phyloP scores from a whole-genome alignment of 2,888 invertebrate species.

The Nemotelus pantherinus region DNA sequence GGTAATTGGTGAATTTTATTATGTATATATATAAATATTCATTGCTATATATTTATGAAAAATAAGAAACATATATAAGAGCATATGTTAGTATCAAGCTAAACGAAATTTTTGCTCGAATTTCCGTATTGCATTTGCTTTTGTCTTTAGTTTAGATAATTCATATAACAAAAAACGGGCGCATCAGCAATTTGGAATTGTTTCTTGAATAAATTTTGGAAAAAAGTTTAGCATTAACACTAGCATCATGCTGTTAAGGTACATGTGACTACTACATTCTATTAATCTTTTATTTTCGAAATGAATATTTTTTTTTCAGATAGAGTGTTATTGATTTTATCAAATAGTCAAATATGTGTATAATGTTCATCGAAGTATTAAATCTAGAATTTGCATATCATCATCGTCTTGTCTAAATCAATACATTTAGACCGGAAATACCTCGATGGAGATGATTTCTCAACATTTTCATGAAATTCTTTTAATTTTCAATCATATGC shows the following conservation, averaged over 20 bases:
- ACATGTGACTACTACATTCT: conserved; percentile 52
- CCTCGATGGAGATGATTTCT: too few relatives aligned
- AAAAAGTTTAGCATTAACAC: conserved; percentile 41
- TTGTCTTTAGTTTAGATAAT: neutral
- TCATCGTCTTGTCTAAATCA: conserved; percentile 18
- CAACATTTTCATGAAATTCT: neutral
- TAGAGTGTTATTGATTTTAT: conserved; percentile 16
- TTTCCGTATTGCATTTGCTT: conserved; percentile 8
- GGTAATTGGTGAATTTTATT: conserved; percentile 26
- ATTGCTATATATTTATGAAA: conserved; percentile 2
- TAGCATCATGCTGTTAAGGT: conserved; percentile 50
- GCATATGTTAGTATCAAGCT: conserved; percentile 44
- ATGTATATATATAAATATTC: neutral
- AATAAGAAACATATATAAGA: conserved; percentile 32
- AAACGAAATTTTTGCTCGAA: conserved; percentile 19
- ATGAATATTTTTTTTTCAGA: conserved; percentile 9
- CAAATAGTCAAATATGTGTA: conserved; percentile 25
- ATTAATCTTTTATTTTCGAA: conserved; percentile 8
- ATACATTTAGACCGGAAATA: conserved; percentile 29
- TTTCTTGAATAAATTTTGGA: neutral
- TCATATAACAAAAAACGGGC: too few relatives aligned
- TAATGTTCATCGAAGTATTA: conserved; percentile 42
- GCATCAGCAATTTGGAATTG: too few relatives aligned
- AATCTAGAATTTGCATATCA: conserved; percentile 12
- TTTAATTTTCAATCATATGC: neutral